Conservation (phyloP, 2,888 invertebrate genomes). For the Heteropelma amictum region DNA sequence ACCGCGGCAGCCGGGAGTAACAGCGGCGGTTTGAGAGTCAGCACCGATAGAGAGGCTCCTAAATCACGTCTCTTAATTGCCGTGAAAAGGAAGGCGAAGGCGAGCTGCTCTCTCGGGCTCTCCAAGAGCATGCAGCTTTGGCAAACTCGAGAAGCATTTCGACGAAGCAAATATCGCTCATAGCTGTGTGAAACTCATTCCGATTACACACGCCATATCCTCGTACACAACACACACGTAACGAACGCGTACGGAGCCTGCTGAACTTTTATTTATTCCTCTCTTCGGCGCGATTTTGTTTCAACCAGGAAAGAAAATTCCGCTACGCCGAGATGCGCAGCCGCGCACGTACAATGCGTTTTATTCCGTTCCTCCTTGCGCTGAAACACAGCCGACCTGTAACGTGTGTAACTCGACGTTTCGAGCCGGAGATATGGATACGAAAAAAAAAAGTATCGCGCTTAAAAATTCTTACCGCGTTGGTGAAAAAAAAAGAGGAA, state of each 20-base stretch:
- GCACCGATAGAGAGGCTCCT: constrained; percentile 57
- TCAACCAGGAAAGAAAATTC: constrained; percentile 47
- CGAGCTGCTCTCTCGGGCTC: constrained; percentile 16
- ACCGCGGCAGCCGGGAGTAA: too few species aligned
- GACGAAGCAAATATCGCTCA: constrained; percentile 47
- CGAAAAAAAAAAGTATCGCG: too few species aligned
- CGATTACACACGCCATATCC: constrained; percentile 14
- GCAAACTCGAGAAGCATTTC: constrained; percentile 28
- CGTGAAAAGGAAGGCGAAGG: constrained; percentile 50
- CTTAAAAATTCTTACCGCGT: too few species aligned
- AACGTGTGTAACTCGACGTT: too few species aligned
- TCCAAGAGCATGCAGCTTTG: constrained; percentile 29
- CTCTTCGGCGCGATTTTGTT: constrained; percentile 34
- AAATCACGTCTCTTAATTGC: constrained; percentile 68
- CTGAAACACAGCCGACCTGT: too few species aligned
- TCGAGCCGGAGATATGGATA: too few species aligned
- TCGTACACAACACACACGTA: too few species aligned
- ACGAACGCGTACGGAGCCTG: neutral
- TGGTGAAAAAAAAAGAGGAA: too few species aligned
- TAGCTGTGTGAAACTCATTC: constrained; percentile 51
- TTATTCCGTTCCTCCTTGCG: too few species aligned
- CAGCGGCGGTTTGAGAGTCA: constrained; percentile 37
- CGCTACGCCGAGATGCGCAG: neutral
- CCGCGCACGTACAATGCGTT: neutral
- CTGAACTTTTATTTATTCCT: neutral